Percentiles rank a stretch among this genome's conserved stretches.
phyloP scores from a whole-genome alignment of 2,888 invertebrate species.

The Hyposoter dolosus region DNA sequence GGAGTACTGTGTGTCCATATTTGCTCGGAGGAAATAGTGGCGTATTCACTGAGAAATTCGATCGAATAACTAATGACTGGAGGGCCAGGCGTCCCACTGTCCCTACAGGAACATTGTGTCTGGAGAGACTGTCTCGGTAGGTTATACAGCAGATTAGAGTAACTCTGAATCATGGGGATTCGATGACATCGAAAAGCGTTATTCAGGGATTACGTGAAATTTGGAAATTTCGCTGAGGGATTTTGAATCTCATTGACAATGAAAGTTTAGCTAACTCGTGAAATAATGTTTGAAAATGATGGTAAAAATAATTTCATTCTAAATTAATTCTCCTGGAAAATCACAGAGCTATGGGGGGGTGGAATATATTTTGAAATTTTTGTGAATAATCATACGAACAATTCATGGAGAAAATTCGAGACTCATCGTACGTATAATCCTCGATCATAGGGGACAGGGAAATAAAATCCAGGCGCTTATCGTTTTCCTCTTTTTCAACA shows the following conservation, averaged over 20 bases:
- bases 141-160: slow-evolving; percentile 2
- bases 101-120: background rate
- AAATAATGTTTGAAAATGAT: background rate
- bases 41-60: slow-evolving; percentile 50
- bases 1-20: slow-evolving; percentile 56
- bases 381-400: slow-evolving; percentile 28
- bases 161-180: slow-evolving; percentile 24
- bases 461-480: slow-evolving; percentile 62
- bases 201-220: background rate
- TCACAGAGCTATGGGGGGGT: background rate
- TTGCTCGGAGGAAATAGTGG: slow-evolving; percentile 50
- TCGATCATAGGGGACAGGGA: slow-evolving; percentile 36
- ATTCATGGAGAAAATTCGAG: slow-evolving; percentile 45
- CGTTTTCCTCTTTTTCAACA: slow-evolving; percentile 37
- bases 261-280: background rate
- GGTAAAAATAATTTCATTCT: background rate
- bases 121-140: slow-evolving; percentile 31
- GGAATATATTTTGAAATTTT: slow-evolving; percentile 38
- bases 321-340: background rate
- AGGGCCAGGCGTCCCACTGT: slow-evolving; percentile 4
- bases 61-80: slow-evolving; percentile 47
- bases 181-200: background rate
- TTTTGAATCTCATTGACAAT: background rate
- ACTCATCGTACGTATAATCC: slow-evolving; percentile 60
- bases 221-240: background rate